Base-by-base conservation (phyloP, 2,888 invertebrate genomes). In the Drosophila mettleri region DNA sequence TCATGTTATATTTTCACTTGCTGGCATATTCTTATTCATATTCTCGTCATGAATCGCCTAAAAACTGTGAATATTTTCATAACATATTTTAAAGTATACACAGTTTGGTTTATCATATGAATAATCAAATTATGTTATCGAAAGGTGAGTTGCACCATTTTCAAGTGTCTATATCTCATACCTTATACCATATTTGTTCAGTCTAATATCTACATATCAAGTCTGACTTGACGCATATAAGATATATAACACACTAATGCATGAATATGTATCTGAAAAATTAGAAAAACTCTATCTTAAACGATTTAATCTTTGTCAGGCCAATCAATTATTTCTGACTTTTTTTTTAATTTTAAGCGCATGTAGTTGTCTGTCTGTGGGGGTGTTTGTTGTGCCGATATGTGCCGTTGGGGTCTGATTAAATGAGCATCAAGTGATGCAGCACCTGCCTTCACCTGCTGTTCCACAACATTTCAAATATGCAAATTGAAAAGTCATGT, bases 401-500 rank as follows among this genome's bases (percentile, higher is more conserved):
- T 52, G 49, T 67, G 67, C 55, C 55, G 36, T 51, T 57, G 20
- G 54, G 52, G 62, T 36, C 65, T 76, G 70, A 86, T 81, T 86
- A 81, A 86, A 83, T 77, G 73, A 75, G 61, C 41, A 34, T 24
- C 54, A 60, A 59, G 62, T 75, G 76, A 61, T 74, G 75, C 33
- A 52, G 59, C 27, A 53, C 61, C 63, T 64, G 60, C 49, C 39
- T 39, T 27, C 49, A 59, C 46, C 46, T 18, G 48, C 67, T 48
- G 67, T 18, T 41, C n/a, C 10, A 27, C 52, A 39, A 34, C 45
- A 58, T 54, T 63, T 59, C 31, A 61, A 53, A 69, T 75, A 86
- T 80, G 86, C 80, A 80, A 80, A 86, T 80, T 79, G 76, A 83
- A 70, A 70, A 62, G 14, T 63, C 38, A 33, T 10, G 22, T 34